Base-by-base conservation (phyloP, 1,140 invertebrate genomes). In the Eulimnadia texana region DNA sequence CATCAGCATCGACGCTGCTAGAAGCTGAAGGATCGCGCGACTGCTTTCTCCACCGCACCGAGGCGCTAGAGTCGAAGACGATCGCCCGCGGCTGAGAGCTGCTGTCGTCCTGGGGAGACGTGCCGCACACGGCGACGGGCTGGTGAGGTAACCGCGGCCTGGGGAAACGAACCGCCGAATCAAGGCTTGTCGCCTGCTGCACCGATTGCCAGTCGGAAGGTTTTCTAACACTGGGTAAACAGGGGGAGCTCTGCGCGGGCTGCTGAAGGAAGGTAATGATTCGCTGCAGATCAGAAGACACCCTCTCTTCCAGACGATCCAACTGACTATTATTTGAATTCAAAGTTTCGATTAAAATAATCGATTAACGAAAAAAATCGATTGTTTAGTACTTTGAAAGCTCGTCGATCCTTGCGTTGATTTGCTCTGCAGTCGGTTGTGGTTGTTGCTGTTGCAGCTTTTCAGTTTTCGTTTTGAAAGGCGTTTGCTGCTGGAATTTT, bases 261-360 rank as follows among this genome's bases (percentile, higher is more conserved):
- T 57, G 50, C 53, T 61, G 60, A n/a, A 61, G 23, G 22, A 61
- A 28, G 20, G 22, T 28, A 19, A 61, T 23, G 19, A 61, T 61
- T 19, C 51, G 50, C 25, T 61, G 60, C 51, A 61, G 57, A 42
- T 61, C 60, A 56, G 50, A 49, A 10, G 60, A 28, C 22, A 61
- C 42, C 27, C 52, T 22, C 25, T 61, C 19, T 29, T 61, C 60
- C 20, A 61, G 28, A n/a, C 54, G 50, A 13, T 56, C 28, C 28
- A 61, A 23, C 60, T 61, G 23, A 49, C 23, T 42, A 3, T 19
- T 2, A 3, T 16, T 16, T 50, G 9, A 16, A 50, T 25, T 20
- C 9, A 10, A 58, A 11, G 50, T 49, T 60, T 10, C 20, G 16
- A 50, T 19, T 9, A 57, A 22, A 20, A n/a, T 19, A 13, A 16